Evolutionary conservation across 2,797 vertebrate genomes (phyloP).

Genomic region (Cyprinella venusta): DNA sequence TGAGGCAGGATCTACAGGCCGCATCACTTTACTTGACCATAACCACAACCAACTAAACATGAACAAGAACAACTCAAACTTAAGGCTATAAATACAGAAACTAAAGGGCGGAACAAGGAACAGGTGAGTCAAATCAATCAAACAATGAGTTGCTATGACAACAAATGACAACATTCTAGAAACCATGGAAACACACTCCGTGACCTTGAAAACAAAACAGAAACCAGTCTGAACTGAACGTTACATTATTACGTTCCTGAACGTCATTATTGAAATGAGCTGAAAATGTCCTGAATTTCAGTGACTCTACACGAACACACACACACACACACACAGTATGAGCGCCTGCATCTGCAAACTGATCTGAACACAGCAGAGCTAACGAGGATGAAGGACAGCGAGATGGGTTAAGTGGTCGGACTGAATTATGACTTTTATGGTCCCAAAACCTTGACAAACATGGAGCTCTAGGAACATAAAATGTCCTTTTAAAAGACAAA

Average conservation of each 20-base stretch:
- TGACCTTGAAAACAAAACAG: too few relatives aligned
- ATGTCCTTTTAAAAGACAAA: neutral
- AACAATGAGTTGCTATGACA: neutral
- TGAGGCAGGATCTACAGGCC: too few relatives aligned
- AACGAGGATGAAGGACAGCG: neutral
- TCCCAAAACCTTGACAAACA: neutral
- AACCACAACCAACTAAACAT: neutral
- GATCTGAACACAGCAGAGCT: neutral
- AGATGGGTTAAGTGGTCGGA: neutral
- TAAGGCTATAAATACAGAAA: neutral
- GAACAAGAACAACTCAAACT: neutral
- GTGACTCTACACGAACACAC: neutral
- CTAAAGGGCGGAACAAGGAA: neutral
- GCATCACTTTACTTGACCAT: neutral
- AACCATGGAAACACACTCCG: neutral
- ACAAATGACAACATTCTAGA: neutral
- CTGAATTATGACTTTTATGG: neutral
- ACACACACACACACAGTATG: too few relatives aligned
- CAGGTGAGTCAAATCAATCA: neutral
- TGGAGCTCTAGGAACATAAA: neutral
- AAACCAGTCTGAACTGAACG: neutral
- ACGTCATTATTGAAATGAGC: neutral
- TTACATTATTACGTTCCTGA: neutral
- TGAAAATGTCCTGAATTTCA: neutral
- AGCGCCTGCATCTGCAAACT: neutral